phyloP scores from a whole-genome alignment of 2,113 vertebrate genomes.

The Erinaceus europaeus region DNA sequence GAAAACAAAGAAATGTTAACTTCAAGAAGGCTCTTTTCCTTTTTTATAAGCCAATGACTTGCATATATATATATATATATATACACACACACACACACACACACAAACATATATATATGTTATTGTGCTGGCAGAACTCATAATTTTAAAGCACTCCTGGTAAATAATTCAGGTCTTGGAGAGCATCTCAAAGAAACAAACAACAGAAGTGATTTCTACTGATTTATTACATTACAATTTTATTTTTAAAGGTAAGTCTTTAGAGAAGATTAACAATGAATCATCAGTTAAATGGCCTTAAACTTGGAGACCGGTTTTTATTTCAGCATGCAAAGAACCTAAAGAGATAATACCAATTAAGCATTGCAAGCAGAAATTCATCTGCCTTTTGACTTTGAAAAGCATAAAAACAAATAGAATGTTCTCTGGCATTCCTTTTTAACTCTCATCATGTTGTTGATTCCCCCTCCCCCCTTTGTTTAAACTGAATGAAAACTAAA shows the following conservation, averaged over 20 bases:
- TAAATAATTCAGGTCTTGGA: not conserved
- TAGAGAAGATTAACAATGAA: conserved; percentile 33
- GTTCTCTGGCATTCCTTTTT: conserved; percentile 5
- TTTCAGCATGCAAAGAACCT: conserved; percentile 23
- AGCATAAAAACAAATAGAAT: conserved; percentile 4
- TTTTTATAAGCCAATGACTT: not conserved
- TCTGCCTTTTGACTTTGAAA: conserved; percentile 47
- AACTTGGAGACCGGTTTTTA: not conserved
- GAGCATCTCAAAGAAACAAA: conserved; percentile 34
- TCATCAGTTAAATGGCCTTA: conserved; percentile 44
- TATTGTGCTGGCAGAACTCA: not conserved
- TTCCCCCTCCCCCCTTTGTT: too few species aligned
- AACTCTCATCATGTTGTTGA: not conserved
- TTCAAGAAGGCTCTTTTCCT: not conserved
- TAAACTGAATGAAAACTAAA: conserved; percentile 25
- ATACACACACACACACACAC: too few species aligned
- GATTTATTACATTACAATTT: too few species aligned
- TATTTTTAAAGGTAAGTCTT: conserved; percentile 34
- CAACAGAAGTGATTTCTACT: not conserved
- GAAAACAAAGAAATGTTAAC: conserved; percentile 31
- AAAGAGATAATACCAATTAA: conserved; percentile 12
- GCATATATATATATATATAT: too few species aligned
- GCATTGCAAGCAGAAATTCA: conserved; percentile 28
- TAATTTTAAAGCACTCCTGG: conserved; percentile 1
- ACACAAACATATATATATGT: too few species aligned